Evolutionary conservation across 1,140 invertebrate species (phyloP), one percentile per base, ranked within the genome.

Genomic region (Habropoda laboriosa): DNA sequence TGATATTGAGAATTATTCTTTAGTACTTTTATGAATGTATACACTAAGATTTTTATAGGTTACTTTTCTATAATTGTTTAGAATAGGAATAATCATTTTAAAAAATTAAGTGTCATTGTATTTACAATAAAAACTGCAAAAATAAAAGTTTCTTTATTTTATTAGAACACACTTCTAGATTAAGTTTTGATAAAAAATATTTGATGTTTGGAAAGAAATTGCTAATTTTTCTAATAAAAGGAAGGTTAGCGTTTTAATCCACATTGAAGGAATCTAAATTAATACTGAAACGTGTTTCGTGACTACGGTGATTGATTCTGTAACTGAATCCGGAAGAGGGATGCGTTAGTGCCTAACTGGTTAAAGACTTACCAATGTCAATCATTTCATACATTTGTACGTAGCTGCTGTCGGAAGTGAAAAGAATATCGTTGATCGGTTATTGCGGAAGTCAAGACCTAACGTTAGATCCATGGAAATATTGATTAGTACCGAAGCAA

Each of bases 291-390:
- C 30, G n/a, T 30, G 40, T 76, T 68, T n/a, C 51, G 60, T 75
- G 35, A 66, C 61, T 27, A 32, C 27, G 35, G 24, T 53, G 72
- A 42, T 55, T 67, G 38, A 71, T 71, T 58, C 68, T 5, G 38
- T 12, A 45, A 71, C 7, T 1, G 27, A 42, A 53, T 42, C 16
- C 61, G 73, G 49, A 75, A 75, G 35, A 40, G 21, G 21, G 38
- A 35, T 75, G 47, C 47, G 47, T 66, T 49, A 32, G 72, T n/a
- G 21, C 49, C 51, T 67, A 27, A 55, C 21, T 8, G 38, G 32
- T 53, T 53, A 55, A 38, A 71, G 55, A 73, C 55, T 79, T 74
- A 49, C n/a, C 13, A 27, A 70, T 61, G 75, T 84, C 81, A 74
- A 83, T 84, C 70, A 72, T 45, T 47, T 66, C 35, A 45, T 47